Evolutionary conservation across 2,888 invertebrate genomes (phyloP).

Genomic region (Timandra comae): DNA sequence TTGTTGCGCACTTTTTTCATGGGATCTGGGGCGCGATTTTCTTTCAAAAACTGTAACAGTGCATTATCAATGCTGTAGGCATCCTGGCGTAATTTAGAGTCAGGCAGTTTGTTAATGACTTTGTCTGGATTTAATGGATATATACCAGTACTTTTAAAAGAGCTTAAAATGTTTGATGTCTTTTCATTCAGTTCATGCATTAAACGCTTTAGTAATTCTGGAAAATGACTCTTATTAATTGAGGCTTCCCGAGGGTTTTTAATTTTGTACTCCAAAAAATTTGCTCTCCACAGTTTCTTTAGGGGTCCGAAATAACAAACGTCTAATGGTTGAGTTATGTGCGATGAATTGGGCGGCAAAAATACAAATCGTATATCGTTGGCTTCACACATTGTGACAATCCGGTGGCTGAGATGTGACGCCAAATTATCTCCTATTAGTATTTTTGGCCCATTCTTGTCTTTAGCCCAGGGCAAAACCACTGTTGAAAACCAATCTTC

Average conservation of each 20-base stretch:
- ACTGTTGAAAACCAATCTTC: slow-evolving; percentile 19
- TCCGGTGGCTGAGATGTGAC: slow-evolving; percentile 18
- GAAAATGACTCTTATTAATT: slow-evolving; percentile 11
- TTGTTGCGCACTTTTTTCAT: slow-evolving; percentile 16
- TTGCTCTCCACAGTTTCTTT: slow-evolving; percentile 25
- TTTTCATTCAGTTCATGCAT: slow-evolving; percentile 14
- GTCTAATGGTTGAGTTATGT: slow-evolving; percentile 29
- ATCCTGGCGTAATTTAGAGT: slow-evolving; percentile 1
- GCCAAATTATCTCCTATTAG: slow-evolving; percentile 15
- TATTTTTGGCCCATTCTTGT: slow-evolving; percentile 24
- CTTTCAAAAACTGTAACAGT: slow-evolving; percentile 10
- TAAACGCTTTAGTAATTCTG: slow-evolving; percentile 9
- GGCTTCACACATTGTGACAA: slow-evolving; percentile 24
- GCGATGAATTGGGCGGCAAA: slow-evolving; percentile 30
- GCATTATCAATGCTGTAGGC: slow-evolving; percentile 6
- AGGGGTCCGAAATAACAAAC: slow-evolving; percentile 26
- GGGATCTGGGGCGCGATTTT: slow-evolving; percentile 10
- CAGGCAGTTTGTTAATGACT: slow-evolving; percentile 10
- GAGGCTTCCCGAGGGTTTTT: slow-evolving; percentile 10
- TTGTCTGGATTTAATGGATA: slow-evolving; percentile 9
- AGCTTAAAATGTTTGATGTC: slow-evolving; percentile 6
- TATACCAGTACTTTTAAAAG: slow-evolving; percentile 14
- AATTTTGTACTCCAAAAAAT: slow-evolving; percentile 18
- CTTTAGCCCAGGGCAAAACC: slow-evolving; percentile 15
- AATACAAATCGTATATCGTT: slow-evolving; percentile 30